Evolutionary conservation across 2,113 vertebrate genomes (phyloP), one percentile per base, ranked within the genome.

Genomic region (Isurus oxyrinchus): DNA sequence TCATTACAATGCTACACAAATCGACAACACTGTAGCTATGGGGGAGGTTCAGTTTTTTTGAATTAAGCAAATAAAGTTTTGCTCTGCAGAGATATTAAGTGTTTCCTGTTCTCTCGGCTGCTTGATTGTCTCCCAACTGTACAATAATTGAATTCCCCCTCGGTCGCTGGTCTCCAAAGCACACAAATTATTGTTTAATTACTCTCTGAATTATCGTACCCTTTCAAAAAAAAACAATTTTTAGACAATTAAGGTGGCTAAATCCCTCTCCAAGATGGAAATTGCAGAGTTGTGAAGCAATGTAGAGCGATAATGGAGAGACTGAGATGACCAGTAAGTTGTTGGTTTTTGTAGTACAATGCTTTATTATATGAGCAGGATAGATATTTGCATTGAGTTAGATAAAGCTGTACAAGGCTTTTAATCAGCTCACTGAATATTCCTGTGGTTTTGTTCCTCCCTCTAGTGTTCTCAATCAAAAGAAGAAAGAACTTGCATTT

Each of bases 191-290:
- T 90, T 90, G 8, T 90, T 90, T 90, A 90, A 90, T 90, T 90
- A 90, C 55, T 35, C 31, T 0, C 11, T 35, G 55, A 91, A 91
- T 91, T 57, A 91, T 91, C 16, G 59, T 35, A 27, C 53, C 27
- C 88, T 91, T 91, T 11, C 86, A 49, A 90, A 57, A 90, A 59
- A 59, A 16, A 91, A 59, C 55, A 91, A 91, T 91, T 91, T 91
- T 13, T 11, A 1, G 55, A 25, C 55, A 91, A 91, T 91, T 59
- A 57, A 59, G 55, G 31, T 16, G 55, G 55, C 53, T 35, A 31
- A 90, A 35, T 57, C 55, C 55, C 55, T 35, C 55, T 35, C 55
- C 11, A 91, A 59, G 25, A 90, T 35, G 13, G 55, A 14, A 27
- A 57, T 57, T 57, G 53, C 11, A 31, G 55, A 59, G 81, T 13